Conservation (phyloP, 2,888 invertebrate species). For the Agonum fuliginosum region DNA sequence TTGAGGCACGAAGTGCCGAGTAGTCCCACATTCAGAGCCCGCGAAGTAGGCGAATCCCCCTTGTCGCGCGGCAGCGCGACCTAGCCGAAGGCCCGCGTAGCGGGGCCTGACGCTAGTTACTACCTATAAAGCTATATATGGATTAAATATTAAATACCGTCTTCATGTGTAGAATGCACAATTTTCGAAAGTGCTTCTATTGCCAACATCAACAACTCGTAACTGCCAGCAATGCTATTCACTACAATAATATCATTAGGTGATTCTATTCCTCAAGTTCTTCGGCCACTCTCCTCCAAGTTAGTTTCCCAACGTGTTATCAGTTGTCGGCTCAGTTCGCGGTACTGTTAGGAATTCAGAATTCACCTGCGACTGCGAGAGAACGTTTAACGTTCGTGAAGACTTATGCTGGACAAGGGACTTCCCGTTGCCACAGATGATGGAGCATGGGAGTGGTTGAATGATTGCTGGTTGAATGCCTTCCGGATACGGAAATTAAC, state of each 20-base stretch:
- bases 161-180: not conserved
- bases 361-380: slow-evolving; percentile 21
- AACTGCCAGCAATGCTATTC: too few relatives aligned
- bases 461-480: not conserved
- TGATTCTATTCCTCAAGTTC: not conserved
- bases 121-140: too few relatives aligned
- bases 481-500: not conserved
- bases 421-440: too few relatives aligned
- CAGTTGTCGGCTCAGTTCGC: slow-evolving; percentile 22
- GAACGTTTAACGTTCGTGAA: not conserved
- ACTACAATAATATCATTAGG: not conserved
- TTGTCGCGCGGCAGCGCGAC: too few relatives aligned
- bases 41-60: too few relatives aligned
- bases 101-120: too few relatives aligned
- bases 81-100: too few relatives aligned
- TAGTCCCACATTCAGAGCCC: too few relatives aligned
- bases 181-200: slow-evolving; percentile 16
- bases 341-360: slow-evolving; percentile 41
- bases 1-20: too few relatives aligned
- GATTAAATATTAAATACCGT: too few relatives aligned
- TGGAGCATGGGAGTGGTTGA: not conserved
- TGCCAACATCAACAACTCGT: too few relatives aligned
- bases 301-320: slow-evolving; percentile 26
- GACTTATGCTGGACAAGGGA: too few relatives aligned
- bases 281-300: not conserved